Evolutionary conservation across 2,113 vertebrate genomes (phyloP), one percentile per base, ranked within the genome.

Genomic region (Syngnathus scovelli): DNA sequence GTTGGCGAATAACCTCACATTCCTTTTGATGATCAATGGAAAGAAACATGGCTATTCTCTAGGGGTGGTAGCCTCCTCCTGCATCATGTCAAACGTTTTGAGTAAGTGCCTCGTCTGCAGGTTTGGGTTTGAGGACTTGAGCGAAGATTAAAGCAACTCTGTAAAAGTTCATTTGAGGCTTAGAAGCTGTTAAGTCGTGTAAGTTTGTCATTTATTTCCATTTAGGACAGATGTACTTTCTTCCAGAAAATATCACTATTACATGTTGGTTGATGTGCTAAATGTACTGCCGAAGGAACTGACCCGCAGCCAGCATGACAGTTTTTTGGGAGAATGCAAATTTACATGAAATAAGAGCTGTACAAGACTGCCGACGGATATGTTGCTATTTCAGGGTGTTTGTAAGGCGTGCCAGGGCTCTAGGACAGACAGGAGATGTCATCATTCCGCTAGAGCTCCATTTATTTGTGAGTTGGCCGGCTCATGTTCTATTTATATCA

Each of bases 401-500:
- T 87, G 75, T 74, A 69, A 82, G 77, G 75, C 70, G 68, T 72
- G 66, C 11, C 3, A 72, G 60, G 69, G 77, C 67, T 79, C 77
- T 61, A 77, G 82, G 80, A 78, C 75, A 86, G 86, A 87, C 85
- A 83, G 55, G 71, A 83, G 77, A 86, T 87, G 83, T 87, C 83
- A 86, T 85, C 77, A 81, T 87, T 84, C 77, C 72, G 56, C 78
- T 69, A 68, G 72, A 79, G 86, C 77, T 69, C 75, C 78, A 71
- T 74, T 85, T 86, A 86, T 88, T 90, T 86, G 86, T 87, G 85
- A 85, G 87, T 67, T 72, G 75, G 82, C 80, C 80, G 68, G 80
- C 83, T 86, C 75, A 79, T 79, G 72, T 83, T 87, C 87, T 90
- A 90, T 90, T 90, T 84, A 88, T 89, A 90, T 79, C 79, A 16